Evolutionary conservation across 2,888 invertebrate genomes (phyloP).

Genomic region (Holacanthella duospinosa): DNA sequence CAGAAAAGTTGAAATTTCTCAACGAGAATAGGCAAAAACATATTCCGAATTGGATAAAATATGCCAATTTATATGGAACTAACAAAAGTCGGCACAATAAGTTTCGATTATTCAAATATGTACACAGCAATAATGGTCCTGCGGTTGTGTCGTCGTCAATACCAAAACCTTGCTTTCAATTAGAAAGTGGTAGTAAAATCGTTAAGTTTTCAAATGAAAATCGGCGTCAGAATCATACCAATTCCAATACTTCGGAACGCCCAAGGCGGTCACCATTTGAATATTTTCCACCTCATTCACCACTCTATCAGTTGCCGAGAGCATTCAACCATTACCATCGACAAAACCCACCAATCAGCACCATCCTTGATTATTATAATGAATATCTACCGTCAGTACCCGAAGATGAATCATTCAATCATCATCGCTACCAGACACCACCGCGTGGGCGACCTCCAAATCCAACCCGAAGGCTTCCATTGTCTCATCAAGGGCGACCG

Average conservation of each 20-base stretch:
- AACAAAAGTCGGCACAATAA: too few relatives aligned
- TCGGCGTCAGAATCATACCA: neutral
- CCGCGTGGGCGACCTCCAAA: neutral
- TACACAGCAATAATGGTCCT: neutral
- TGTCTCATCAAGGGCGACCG: neutral
- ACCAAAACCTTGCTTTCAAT: neutral
- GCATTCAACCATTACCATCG: neutral
- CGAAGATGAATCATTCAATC: neutral
- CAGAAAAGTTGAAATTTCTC: too few relatives aligned
- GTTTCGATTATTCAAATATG: conserved; percentile 1
- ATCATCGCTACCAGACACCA: neutral
- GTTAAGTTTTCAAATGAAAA: neutral
- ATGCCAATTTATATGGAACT: neutral
- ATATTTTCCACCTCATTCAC: neutral
- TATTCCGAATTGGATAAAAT: neutral
- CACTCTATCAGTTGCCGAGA: neutral
- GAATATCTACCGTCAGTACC: neutral
- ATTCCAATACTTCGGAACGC: neutral
- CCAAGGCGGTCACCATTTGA: neutral
- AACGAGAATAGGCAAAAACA: neutral
- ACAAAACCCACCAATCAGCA: neutral
- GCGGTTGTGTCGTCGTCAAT: neutral
- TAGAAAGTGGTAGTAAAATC: neutral
- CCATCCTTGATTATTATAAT: neutral
- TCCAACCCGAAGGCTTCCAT: neutral